These are phyloP conservation scores for Scytalopus superciliaris DNA, from an alignment of 2,113 vertebrate genomes.

Conservation along the genomic window DNA sequence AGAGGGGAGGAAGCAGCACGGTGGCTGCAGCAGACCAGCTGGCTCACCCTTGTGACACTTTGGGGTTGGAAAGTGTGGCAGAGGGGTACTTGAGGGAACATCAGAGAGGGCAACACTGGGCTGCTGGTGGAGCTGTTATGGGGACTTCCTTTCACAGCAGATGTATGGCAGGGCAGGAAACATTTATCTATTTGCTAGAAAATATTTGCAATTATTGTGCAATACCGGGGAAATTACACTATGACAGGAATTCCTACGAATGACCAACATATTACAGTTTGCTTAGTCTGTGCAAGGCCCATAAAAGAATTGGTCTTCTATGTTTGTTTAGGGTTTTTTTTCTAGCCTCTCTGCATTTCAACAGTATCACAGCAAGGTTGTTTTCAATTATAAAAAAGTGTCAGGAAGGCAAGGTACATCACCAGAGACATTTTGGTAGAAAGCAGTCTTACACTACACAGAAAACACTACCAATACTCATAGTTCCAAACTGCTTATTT, in stretches of 20 bases:
- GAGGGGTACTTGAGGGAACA: not conserved
- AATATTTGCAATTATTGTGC: not conserved
- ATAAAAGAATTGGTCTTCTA: not conserved
- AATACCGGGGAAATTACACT: not conserved
- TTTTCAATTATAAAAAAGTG: not conserved
- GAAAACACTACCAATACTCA: not conserved
- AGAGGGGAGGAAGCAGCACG: rapidly evolving
- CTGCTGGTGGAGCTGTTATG: not conserved
- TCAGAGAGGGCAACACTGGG: not conserved
- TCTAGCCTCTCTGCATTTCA: not conserved
- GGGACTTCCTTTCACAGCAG: not conserved
- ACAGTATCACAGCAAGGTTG: not conserved
- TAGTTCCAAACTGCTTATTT: not conserved
- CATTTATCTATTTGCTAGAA: not conserved
- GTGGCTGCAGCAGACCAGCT: not conserved
- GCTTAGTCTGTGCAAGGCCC: not conserved
- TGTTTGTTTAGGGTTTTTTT: no score
- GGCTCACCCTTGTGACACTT: rapidly evolving
- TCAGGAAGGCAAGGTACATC: not conserved
- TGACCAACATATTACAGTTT: not conserved
- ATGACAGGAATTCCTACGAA: not conserved
- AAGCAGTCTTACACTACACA: not conserved
- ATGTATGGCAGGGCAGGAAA: not conserved
- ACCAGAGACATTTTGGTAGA: not conserved
- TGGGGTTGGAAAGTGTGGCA: not conserved